These are phyloP conservation scores for Panthera leo DNA, from an alignment of 2,113 vertebrate genomes.

Conservation along the genomic window DNA sequence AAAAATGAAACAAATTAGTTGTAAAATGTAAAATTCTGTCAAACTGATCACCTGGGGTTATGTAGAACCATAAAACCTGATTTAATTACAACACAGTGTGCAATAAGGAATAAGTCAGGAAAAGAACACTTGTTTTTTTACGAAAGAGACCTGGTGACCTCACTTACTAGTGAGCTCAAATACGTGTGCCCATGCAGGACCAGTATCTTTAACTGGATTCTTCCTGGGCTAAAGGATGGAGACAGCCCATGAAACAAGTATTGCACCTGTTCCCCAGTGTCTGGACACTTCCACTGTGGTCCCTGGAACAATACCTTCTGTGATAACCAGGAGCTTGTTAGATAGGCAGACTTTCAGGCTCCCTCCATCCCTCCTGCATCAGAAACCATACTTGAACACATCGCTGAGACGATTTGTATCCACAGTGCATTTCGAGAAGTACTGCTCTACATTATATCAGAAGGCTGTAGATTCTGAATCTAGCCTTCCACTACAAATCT, in stretches of 20 bases:
- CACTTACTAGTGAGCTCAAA: background rate
- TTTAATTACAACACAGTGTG: slow-evolving; percentile 16
- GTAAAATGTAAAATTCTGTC: background rate
- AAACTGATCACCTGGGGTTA: slow-evolving; percentile 18
- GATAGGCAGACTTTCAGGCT: background rate
- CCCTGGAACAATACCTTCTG: background rate
- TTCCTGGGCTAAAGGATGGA: background rate
- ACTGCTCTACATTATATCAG: background rate
- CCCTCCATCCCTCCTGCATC: background rate
- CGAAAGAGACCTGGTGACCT: background rate
- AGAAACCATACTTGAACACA: background rate
- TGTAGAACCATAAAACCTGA: background rate
- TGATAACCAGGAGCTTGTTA: background rate
- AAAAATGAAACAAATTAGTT: background rate
- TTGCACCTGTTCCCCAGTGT: background rate
- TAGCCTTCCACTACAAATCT: background rate
- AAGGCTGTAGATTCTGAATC: background rate
- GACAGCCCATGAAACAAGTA: background rate
- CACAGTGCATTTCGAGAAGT: background rate
- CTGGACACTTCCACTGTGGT: background rate
- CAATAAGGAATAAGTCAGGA: background rate
- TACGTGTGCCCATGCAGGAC: background rate
- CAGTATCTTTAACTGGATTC: background rate
- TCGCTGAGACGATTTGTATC: background rate
- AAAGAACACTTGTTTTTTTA: background rate